A percentile compares a stretch with the other conserved stretches of the same genome.
These are phyloP conservation scores for Spialia ferax DNA, from an alignment of 2,888 invertebrate genomes.

Conservation along the genomic window DNA sequence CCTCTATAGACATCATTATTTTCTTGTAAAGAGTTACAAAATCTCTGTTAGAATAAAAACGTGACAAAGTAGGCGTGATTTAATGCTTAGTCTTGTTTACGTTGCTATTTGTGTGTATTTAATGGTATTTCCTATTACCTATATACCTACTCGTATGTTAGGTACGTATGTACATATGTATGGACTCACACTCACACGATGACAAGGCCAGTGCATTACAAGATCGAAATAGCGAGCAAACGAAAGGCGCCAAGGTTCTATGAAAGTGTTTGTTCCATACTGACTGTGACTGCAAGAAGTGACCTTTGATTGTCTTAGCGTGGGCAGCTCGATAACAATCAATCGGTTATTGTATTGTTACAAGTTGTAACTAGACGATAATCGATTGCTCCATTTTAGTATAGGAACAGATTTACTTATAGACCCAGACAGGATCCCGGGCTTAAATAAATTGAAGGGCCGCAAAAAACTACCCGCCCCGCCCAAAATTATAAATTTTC, in stretches of 20 bases:
- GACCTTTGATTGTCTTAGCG: slow-evolving; percentile 10
- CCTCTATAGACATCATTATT: no score
- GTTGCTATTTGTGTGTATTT: no score
- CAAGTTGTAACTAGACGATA: neutral
- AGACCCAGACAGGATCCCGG: no score
- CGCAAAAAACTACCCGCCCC: no score
- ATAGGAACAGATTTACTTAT: neutral
- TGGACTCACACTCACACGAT: neutral
- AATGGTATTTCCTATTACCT: neutral
- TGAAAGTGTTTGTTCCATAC: slow-evolving; percentile 5
- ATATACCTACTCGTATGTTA: neutral
- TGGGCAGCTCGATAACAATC: slow-evolving; percentile 7
- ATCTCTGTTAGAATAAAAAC: no score
- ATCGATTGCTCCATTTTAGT: neutral
- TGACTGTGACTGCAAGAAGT: neutral
- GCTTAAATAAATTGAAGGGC: no score
- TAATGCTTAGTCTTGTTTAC: no score
- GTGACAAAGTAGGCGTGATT: no score
- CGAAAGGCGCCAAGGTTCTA: slow-evolving; percentile 4
- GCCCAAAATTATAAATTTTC: neutral
- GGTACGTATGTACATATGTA: neutral
- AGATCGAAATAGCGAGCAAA: neutral
- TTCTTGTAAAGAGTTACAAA: no score
- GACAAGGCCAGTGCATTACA: slow-evolving; percentile 3
- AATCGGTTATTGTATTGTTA: neutral